These are phyloP conservation scores for Ariolimax columbianus DNA, from an alignment of 2,888 invertebrate species.

Conservation along the genomic window DNA sequence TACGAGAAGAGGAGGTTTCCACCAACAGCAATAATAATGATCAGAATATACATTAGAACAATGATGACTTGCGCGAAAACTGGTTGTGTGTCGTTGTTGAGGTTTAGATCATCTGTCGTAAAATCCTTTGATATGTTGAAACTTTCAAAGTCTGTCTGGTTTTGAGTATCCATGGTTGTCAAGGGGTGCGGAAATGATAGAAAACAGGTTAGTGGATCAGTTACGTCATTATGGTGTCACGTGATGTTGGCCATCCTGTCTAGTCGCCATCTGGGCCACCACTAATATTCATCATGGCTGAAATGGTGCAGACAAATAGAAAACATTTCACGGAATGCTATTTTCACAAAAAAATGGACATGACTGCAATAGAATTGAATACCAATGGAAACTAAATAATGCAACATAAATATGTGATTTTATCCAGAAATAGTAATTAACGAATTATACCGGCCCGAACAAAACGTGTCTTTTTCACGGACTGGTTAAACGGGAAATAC, in stretches of 20 bases:
- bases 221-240: not conserved
- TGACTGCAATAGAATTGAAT: too few species aligned
- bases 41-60: constrained; percentile 79
- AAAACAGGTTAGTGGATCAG: not conserved
- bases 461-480: too few species aligned
- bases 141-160: not conserved
- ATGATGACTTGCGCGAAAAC: constrained; percentile 72
- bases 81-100: constrained; percentile 39
- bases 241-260: constrained; percentile 15
- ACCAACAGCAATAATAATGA: constrained; percentile 79
- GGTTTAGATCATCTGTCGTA: not conserved
- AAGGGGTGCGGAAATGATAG: not conserved
- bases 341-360: too few species aligned
- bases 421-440: too few species aligned
- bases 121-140: not conserved
- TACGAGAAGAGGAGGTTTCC: constrained; percentile 86
- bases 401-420: too few species aligned
- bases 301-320: too few species aligned
- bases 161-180: not conserved
- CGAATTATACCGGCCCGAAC: too few species aligned
- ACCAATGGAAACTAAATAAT: too few species aligned
- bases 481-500: too few species aligned
- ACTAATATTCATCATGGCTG: too few species aligned
- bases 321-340: too few species aligned
- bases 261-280: too few species aligned